These are phyloP conservation scores for Drosophila quinaria DNA, from an alignment of 2,888 invertebrate genomes.

Conservation along the genomic window DNA sequence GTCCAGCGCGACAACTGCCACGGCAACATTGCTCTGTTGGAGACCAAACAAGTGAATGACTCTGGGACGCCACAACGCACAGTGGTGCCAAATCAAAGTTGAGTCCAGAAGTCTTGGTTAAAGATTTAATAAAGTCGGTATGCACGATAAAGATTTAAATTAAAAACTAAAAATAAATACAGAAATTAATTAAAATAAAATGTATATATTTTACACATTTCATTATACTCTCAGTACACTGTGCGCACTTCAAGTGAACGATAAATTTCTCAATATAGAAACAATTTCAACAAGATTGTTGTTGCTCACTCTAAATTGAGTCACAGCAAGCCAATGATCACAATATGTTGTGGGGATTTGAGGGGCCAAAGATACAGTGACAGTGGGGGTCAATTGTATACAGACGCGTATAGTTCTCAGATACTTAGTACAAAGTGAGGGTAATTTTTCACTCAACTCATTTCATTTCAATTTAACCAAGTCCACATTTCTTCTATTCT, in stretches of 20 bases:
- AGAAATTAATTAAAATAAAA: not conserved
- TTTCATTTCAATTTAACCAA: constrained; percentile 4
- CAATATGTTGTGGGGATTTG: constrained; percentile 30
- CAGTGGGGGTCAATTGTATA: constrained; percentile 6
- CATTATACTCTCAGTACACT: constrained; percentile 29
- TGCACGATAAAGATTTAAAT: not conserved
- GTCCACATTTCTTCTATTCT: constrained; percentile 1
- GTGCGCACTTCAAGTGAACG: constrained; percentile 46
- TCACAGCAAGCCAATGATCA: constrained; percentile 58
- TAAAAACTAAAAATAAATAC: not conserved
- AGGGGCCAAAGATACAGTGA: constrained; percentile 14
- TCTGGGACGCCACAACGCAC: constrained; percentile 41
- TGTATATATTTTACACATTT: not conserved
- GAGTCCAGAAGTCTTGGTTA: not conserved
- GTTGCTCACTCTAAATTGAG: constrained; percentile 70
- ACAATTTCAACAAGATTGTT: constrained; percentile 37
- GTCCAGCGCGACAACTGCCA: constrained; percentile 73
- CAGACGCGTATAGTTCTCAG: constrained; percentile 2
- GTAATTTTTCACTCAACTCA: constrained; percentile 35
- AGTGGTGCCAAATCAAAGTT: constrained; percentile 36
- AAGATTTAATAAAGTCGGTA: not conserved
- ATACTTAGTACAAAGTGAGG: constrained; percentile 15
- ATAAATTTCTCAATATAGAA: constrained; percentile 40
- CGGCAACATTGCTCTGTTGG: constrained; percentile 52
- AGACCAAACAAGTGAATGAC: constrained; percentile 56